Conservation (phyloP, 1,140 invertebrate genomes). For the Orussus abietinus region DNA sequence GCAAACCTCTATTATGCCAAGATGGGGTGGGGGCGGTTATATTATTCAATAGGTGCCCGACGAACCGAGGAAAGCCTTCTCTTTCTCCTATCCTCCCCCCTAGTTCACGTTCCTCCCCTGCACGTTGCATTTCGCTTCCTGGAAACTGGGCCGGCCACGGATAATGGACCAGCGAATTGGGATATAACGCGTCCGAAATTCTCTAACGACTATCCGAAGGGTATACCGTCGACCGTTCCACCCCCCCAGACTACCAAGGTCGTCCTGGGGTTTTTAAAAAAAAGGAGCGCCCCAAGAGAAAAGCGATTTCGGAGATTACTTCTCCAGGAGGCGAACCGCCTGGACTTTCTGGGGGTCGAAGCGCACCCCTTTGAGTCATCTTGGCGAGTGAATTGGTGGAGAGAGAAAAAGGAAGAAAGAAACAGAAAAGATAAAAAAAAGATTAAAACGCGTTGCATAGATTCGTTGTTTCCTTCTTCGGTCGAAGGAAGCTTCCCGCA, state of each 20-base stretch:
- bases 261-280: conserved; percentile 29
- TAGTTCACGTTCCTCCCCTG: no score
- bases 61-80: conserved; percentile 20
- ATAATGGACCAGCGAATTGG: conserved; percentile 47
- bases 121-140: conserved; percentile 27
- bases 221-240: no score
- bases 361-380: not conserved
- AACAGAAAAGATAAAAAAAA: conserved; percentile 14
- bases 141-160: conserved; percentile 40
- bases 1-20: conserved; percentile 34
- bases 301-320: conserved; percentile 12
- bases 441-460: conserved; percentile 15
- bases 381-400: not conserved
- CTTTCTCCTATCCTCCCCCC: no score
- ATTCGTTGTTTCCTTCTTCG: not conserved
- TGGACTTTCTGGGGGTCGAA: not conserved
- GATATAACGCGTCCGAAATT: conserved; percentile 53
- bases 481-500: not conserved
- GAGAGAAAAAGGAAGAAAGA: not conserved
- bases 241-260: conserved; percentile 27
- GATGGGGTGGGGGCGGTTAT: conserved; percentile 31
- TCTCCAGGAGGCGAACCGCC: not conserved
- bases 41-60: conserved; percentile 34
- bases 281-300: conserved; percentile 16
- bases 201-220: conserved; percentile 49